A percentile compares a stretch with the other conserved stretches of the same genome.
Conservation (phyloP, 2,888 invertebrate species). For the Myathropa florea region DNA sequence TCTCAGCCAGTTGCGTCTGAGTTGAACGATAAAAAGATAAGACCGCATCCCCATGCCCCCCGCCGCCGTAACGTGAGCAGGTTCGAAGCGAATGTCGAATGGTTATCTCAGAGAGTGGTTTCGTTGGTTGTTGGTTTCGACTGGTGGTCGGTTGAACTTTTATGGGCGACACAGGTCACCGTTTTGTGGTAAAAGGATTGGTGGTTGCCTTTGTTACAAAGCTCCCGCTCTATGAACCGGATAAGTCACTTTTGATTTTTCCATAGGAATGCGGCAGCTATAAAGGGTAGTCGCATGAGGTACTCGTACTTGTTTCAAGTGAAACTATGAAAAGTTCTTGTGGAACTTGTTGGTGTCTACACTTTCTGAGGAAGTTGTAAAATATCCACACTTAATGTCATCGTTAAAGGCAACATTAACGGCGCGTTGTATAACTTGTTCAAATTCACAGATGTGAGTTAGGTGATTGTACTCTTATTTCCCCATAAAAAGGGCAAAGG, state of each 20-base stretch:
- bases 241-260: slow-evolving; percentile 1
- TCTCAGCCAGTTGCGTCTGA: slow-evolving; percentile 3
- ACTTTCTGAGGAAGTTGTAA: neutral
- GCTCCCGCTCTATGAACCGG: neutral
- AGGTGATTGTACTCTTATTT: too few species aligned
- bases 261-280: neutral
- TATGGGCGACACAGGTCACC: neutral
- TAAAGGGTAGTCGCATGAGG: neutral
- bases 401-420: neutral
- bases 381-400: too few species aligned
- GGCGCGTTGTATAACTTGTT: neutral
- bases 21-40: neutral
- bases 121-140: neutral
- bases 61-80: too few species aligned
- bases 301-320: neutral
- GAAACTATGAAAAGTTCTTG: neutral
- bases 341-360: neutral
- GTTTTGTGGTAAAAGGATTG: neutral
- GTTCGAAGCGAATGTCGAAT: neutral
- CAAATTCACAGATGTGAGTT: neutral
- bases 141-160: neutral
- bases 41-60: neutral
- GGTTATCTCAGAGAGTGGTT: neutral
- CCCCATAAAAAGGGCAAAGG: neutral
- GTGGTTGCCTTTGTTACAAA: neutral